Evolutionary conservation across 2,797 vertebrate species (phyloP), one percentile per base, ranked within the genome.

Genomic region (Prunella strophiata): DNA sequence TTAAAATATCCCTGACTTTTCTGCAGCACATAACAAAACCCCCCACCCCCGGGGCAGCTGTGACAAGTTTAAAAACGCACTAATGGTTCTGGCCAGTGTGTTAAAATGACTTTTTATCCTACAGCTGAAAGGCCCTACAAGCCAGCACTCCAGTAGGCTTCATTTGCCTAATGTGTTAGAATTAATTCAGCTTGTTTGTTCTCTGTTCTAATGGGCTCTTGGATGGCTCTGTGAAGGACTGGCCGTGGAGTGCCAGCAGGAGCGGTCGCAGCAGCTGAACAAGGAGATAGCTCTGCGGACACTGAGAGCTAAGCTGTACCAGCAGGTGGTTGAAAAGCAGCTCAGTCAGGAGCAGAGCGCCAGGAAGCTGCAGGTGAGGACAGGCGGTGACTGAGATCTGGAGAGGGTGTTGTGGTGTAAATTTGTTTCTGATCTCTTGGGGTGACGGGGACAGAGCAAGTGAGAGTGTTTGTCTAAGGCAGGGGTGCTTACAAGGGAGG

Each of bases 221-320:
- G 48, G 70, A 48, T 95, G 92, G 25, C 54, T 62, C 79, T 85
- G 62, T 43, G 13, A 96, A 99, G 99, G 99, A 8, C 92, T 98
- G 20, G 89, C 91, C 2, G 98, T 98, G 0, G 99, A 99, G 96
- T 99, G 99, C 96, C 99, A 99, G 96, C 98, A 99, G 97, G 98
- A 98, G 57, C 98, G 99, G 85, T 99, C 99, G 15, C 99, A 99
- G 97, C 97, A 98, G 61, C 74, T 98, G 88, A 99, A 99, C 97
- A 98, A 97, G 96, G 98, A 99, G 59, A 98, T 96, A 2, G 99
- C 99, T 81, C 96, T 99, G 98, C 98, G 93, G 14, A 86, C 98
- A 16, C 97, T 99, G 94, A 98, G 91, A 93, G 98, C 98, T 13
- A 98, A 98, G 87, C 98, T 99, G n/a, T 98, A 98, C 97, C 98